A percentile compares a stretch with the other conserved stretches of the same genome.
Evolutionary conservation across 1,140 invertebrate genomes (phyloP).

Genomic region (Eriocheir sinensis): DNA sequence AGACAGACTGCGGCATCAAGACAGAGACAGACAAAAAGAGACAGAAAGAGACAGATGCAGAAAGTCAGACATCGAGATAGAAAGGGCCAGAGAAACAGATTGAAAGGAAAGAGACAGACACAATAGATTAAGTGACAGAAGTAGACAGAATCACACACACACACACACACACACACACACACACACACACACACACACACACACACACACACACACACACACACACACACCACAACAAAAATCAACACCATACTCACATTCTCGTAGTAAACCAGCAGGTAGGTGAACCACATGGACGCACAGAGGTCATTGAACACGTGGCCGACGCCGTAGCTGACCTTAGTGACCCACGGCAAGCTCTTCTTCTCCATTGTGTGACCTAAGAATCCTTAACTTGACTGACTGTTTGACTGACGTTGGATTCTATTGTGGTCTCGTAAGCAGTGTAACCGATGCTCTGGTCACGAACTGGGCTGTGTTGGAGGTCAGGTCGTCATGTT

Average conservation of each 20-base stretch:
- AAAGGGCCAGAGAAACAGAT: too few relatives aligned
- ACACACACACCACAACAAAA: slow-evolving; percentile 16
- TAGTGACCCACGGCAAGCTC: slow-evolving; percentile 44
- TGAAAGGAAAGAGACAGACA: too few relatives aligned
- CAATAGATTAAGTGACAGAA: too few relatives aligned
- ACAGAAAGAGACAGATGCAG: too few relatives aligned
- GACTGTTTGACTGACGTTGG: neutral
- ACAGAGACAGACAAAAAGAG: too few relatives aligned
- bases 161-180: slow-evolving; percentile 9
- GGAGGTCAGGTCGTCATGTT: too few relatives aligned
- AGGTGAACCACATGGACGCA: slow-evolving; percentile 98
- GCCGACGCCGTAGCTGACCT: slow-evolving; percentile 84
- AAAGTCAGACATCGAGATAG: too few relatives aligned
- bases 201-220: neutral
- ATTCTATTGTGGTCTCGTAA: neutral
- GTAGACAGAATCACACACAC: neutral
- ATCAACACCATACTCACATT: slow-evolving; percentile 84
- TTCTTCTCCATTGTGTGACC: slow-evolving; percentile 55
- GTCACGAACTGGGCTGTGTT: neutral
- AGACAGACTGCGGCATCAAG: too few relatives aligned
- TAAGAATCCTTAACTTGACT: neutral
- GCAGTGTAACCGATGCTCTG: neutral
- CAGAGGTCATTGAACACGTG: slow-evolving; percentile 97
- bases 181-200: slow-evolving; percentile 46
- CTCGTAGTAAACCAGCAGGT: slow-evolving; percentile 95